Percentiles rank a stretch among this genome's conserved stretches.
phyloP scores from a whole-genome alignment of 2,888 invertebrate species.

The Hetaerina titia region DNA sequence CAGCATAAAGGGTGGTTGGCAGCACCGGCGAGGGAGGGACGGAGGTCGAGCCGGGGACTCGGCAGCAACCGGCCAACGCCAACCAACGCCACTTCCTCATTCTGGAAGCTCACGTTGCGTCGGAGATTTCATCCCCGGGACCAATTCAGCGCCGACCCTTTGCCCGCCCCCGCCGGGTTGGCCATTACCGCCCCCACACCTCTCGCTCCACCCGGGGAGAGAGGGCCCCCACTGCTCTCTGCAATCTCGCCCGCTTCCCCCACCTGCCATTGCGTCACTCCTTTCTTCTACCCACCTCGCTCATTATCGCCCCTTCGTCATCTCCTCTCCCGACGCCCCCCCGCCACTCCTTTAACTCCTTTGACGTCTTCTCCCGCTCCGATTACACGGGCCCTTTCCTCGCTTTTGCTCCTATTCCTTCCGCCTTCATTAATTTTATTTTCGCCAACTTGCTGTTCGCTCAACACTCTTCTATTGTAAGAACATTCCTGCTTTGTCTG shows the following conservation, averaged over 20 bases:
- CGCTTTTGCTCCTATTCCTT: not conserved
- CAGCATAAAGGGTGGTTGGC: not conserved
- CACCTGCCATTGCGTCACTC: not conserved
- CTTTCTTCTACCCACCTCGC: not conserved
- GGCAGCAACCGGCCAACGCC: not conserved
- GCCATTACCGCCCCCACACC: not conserved
- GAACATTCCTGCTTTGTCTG: not conserved
- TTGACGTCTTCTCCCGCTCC: not conserved
- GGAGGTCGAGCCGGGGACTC: not conserved
- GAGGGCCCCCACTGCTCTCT: not conserved
- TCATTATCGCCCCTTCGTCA: constrained; percentile 13
- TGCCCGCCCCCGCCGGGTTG: not conserved
- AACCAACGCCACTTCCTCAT: not conserved
- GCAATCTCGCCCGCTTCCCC: not conserved
- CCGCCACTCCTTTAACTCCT: not conserved
- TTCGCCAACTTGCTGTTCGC: not conserved
- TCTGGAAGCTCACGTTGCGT: not conserved
- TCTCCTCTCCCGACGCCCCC: not conserved
- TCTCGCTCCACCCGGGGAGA: not conserved
- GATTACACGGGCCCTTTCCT: not conserved
- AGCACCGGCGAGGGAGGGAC: not conserved
- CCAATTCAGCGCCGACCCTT: not conserved
- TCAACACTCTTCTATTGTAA: not conserved
- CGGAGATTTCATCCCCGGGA: not conserved
- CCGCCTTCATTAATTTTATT: constrained; percentile 11